A percentile compares a stretch with the other conserved stretches of the same genome.
These are phyloP conservation scores for Conger conger DNA, from an alignment of 2,113 vertebrate genomes.

Conservation along the genomic window DNA sequence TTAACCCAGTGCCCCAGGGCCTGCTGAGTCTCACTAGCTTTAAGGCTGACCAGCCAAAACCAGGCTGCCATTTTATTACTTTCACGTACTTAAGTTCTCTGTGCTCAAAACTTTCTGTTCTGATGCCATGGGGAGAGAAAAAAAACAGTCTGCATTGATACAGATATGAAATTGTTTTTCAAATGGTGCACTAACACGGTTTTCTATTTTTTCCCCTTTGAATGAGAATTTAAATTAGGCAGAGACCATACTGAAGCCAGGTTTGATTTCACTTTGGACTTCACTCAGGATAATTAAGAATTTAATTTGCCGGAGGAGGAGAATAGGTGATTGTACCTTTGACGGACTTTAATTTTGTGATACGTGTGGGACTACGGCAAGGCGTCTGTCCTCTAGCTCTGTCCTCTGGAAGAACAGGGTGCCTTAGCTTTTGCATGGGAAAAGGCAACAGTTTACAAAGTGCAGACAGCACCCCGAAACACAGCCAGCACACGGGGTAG, in stretches of 20 bases:
- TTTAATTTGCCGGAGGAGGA: neutral
- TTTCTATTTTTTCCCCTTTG: neutral
- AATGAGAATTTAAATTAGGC: slow-evolving; percentile 2
- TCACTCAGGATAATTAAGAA: neutral
- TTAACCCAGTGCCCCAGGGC: neutral
- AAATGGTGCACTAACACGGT: neutral
- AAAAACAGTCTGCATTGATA: neutral
- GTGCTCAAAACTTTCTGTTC: neutral
- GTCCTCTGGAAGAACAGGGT: neutral
- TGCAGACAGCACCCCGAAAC: neutral
- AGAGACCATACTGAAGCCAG: neutral
- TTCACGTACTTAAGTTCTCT: neutral
- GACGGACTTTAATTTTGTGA: neutral
- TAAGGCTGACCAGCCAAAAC: neutral
- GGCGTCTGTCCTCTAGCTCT: neutral
- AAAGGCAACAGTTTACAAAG: neutral
- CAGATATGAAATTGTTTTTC: slow-evolving; percentile 1
- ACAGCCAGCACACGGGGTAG: neutral
- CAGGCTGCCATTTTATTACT: neutral
- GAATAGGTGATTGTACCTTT: neutral
- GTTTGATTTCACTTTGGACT: neutral
- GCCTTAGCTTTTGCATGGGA: neutral
- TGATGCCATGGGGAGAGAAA: neutral
- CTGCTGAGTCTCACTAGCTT: neutral
- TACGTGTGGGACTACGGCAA: neutral